Evolutionary conservation across 2,888 invertebrate species (phyloP).

Genomic region (Theretra japonica): DNA sequence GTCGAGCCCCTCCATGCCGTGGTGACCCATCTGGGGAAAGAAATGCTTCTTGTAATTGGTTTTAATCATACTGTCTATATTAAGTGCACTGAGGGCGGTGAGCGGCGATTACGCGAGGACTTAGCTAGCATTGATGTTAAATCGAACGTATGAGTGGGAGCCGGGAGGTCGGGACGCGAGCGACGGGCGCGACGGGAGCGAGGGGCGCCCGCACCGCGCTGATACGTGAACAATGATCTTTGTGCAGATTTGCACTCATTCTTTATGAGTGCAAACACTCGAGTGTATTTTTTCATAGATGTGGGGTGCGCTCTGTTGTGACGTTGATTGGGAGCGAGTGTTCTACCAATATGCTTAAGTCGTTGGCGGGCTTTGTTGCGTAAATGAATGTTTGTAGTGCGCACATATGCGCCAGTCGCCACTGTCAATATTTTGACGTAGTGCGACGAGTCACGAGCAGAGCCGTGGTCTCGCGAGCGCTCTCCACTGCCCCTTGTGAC

Average conservation of each 20-base stretch:
- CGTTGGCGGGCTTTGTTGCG: slow-evolving; percentile 76
- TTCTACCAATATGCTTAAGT: slow-evolving; percentile 79
- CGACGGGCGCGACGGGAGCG: slow-evolving; percentile 50
- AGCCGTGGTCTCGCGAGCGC: not conserved
- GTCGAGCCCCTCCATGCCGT: slow-evolving; percentile 96
- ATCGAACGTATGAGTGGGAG: slow-evolving; percentile 77
- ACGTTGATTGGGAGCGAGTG: slow-evolving; percentile 80
- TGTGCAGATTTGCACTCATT: slow-evolving; percentile 82
- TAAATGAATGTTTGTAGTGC: slow-evolving; percentile 75
- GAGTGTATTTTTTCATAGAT: slow-evolving; percentile 60
- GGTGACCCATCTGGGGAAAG: slow-evolving; percentile 93
- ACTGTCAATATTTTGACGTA: slow-evolving; percentile 44
- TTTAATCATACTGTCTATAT: slow-evolving; percentile 75
- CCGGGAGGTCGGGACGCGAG: slow-evolving; percentile 51
- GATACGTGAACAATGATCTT: slow-evolving; percentile 81
- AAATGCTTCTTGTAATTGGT: slow-evolving; percentile 78
- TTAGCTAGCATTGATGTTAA: slow-evolving; percentile 80
- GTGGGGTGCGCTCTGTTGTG: slow-evolving; percentile 63
- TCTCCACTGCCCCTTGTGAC: not conserved
- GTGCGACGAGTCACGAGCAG: not conserved
- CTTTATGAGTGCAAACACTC: slow-evolving; percentile 83
- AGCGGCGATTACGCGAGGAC: slow-evolving; percentile 62
- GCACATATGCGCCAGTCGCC: slow-evolving; percentile 50
- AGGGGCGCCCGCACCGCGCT: slow-evolving; percentile 63
- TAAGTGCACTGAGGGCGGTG: slow-evolving; percentile 59